Percentiles rank a stretch among this genome's conserved stretches.
Conservation (phyloP, 2,797 vertebrate species). For the Sebastes elongatus region DNA sequence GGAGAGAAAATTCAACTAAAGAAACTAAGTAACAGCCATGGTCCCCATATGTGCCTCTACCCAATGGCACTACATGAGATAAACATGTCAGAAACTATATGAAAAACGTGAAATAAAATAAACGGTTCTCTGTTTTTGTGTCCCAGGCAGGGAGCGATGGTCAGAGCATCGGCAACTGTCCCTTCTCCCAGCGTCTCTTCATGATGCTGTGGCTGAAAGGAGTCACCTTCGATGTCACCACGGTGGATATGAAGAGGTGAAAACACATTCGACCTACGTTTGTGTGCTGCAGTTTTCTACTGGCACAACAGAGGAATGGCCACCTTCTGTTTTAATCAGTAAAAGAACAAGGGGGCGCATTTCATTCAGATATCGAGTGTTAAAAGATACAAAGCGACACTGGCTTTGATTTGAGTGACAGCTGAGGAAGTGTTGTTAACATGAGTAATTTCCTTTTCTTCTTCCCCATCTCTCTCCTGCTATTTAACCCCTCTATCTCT, state of each 20-base stretch:
- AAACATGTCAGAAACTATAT: background rate
- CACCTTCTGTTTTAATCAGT: background rate
- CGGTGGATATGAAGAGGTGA: constrained; percentile 93
- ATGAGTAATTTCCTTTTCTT: constrained; percentile 1
- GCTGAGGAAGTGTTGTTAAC: background rate
- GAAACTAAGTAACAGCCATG: background rate
- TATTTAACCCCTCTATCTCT: background rate
- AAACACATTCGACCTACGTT: background rate
- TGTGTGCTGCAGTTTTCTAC: background rate
- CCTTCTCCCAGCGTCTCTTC: constrained; percentile 94
- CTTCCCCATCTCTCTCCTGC: background rate
- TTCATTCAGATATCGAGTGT: constrained; percentile 9
- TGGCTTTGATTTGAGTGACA: background rate
- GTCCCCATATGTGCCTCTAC: background rate
- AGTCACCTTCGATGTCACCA: constrained; percentile 93
- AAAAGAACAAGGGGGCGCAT: background rate
- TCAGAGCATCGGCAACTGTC: constrained; percentile 94
- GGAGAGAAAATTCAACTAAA: background rate
- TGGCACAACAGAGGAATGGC: background rate
- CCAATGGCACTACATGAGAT: background rate
- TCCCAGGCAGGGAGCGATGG: constrained; percentile 91
- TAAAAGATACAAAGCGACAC: background rate
- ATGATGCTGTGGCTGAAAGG: constrained; percentile 96
- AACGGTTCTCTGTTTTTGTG: background rate
- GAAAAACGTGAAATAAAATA: background rate